phyloP scores from a whole-genome alignment of 2,888 invertebrate species.

The Glyphotaelius pellucidus region DNA sequence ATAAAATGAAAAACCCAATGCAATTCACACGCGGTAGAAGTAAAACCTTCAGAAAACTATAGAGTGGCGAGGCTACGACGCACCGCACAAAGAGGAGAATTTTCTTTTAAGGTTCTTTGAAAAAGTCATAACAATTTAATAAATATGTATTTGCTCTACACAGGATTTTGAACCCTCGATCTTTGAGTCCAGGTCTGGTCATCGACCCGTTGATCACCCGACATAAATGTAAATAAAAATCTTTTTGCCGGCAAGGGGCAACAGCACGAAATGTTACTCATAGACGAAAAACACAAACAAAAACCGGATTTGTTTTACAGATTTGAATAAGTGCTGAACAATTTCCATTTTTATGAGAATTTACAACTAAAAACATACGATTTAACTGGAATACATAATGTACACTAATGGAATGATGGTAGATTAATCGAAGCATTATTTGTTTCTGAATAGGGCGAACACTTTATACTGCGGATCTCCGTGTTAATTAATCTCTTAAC shows the following conservation, averaged over 20 bases:
- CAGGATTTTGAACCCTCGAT: background rate
- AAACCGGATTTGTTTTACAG: too few species aligned
- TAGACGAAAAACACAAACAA: too few species aligned
- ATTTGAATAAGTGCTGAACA: background rate
- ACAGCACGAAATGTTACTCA: too few species aligned
- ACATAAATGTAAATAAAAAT: background rate
- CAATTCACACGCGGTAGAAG: too few species aligned
- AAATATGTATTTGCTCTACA: background rate
- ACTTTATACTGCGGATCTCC: constrained; percentile 9
- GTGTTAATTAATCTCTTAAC: constrained; percentile 9
- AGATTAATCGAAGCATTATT: background rate
- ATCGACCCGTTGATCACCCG: background rate
- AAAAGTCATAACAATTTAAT: too few species aligned
- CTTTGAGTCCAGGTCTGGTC: background rate
- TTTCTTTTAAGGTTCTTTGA: too few species aligned
- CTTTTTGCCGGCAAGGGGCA: too few species aligned
- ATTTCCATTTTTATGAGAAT: background rate
- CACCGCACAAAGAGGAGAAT: too few species aligned
- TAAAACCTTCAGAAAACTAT: too few species aligned
- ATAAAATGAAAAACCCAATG: too few species aligned
- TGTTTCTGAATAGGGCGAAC: background rate
- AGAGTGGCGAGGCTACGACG: too few species aligned
- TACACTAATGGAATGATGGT: background rate
- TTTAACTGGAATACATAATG: background rate
- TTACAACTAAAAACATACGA: background rate